Evolutionary conservation across 2,797 vertebrate genomes (phyloP), one percentile per base, ranked within the genome.

Genomic region (Malurus splendens): DNA sequence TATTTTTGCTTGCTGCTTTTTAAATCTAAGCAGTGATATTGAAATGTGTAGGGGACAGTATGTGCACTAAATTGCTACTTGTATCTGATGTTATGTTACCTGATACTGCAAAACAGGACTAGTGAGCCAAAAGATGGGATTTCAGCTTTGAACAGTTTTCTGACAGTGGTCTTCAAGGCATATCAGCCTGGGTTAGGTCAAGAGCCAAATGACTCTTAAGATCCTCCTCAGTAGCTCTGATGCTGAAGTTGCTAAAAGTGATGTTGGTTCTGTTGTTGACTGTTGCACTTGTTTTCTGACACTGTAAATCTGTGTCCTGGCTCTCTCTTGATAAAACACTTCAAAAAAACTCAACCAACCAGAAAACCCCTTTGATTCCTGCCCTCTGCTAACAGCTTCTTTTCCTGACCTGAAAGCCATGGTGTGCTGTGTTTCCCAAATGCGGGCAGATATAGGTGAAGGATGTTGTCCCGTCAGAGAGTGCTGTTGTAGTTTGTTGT

Each of bases 21-120:
- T 67, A 41, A 74, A 60, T 9, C 1, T 54, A 36, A 60, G 18
- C 14, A 62, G 28, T 39, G n/a, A n/a, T 50, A 60, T 6, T 44
- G 28, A 82, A 90, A 76, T n/a, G 28, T 48, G 9, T 36, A 59
- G 52, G 36, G 66, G 36, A 57, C 8, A 52, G 9, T 60, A 70
- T 24, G 6, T 15, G 8, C 1, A 2, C 6, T 56, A 74, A 89
- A 57, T 50, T 32, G 8, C 45, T 74, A 2, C 28, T 64, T 9
- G 20, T 6, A 1, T 77, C 39, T 74, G 38, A 30, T 28, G 6
- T 66, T 48, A 1, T 14, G 10, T 77, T 59, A 17, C 47, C 12
- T 9, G 32, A 0, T 52, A 41, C 36, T 67, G 28, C 44, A 52
- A 51, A 12, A 4, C 0, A 0, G 22, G 45, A 28, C 0, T 7